Evolutionary conservation across 2,888 invertebrate genomes (phyloP).

Genomic region (Hedya salicella): DNA sequence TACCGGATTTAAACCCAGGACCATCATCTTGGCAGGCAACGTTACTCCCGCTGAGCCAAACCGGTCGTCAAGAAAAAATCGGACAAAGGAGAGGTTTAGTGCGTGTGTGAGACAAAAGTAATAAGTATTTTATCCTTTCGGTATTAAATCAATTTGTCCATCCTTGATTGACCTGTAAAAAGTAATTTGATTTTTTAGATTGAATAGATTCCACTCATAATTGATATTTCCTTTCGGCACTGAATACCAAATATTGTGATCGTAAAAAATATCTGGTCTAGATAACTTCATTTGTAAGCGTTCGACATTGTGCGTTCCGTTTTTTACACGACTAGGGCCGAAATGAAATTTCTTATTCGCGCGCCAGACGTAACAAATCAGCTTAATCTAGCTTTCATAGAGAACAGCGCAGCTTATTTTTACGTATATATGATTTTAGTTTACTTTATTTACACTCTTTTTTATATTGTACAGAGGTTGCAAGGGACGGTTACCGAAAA

Average conservation of each 20-base stretch:
- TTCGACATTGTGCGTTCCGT: not conserved
- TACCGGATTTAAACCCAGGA: no score
- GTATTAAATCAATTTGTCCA: no score
- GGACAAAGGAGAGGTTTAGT: no score
- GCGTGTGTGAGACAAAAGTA: no score
- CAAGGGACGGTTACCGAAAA: no score
- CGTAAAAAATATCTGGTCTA: not conserved
- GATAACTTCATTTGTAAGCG: constrained; percentile 2
- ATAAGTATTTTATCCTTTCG: no score
- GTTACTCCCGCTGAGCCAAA: no score
- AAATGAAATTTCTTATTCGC: constrained; percentile 9
- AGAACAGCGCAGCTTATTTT: not conserved
- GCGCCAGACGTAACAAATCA: not conserved
- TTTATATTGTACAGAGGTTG: no score
- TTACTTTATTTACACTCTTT: not conserved
- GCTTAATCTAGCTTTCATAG: not conserved
- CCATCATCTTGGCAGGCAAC: no score
- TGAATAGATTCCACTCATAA: not conserved
- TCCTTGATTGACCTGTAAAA: not conserved
- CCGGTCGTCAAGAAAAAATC: no score
- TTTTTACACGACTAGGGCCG: not conserved
- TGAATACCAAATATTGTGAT: not conserved
- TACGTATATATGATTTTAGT: not conserved
- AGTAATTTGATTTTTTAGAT: not conserved
- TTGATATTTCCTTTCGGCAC: not conserved